Evolutionary conservation across 2,113 vertebrate species (phyloP).

Genomic region (Brachirus orientalis): DNA sequence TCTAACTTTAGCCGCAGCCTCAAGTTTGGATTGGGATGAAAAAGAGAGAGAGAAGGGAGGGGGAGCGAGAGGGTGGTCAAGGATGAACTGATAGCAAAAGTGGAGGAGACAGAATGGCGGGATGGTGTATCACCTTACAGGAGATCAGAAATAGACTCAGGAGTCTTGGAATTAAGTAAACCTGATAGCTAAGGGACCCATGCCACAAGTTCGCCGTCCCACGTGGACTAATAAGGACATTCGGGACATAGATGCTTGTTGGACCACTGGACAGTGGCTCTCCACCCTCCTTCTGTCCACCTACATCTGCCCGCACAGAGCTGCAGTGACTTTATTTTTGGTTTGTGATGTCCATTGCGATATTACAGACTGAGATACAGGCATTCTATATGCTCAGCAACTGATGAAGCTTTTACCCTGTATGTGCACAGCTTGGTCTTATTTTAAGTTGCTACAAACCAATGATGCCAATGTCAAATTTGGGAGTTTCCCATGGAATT

Average conservation of each 20-base stretch:
- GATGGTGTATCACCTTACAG: conserved; percentile 78
- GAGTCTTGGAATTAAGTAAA: conserved; percentile 84
- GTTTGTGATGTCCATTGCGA: conserved; percentile 62
- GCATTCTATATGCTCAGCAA: conserved; percentile 49
- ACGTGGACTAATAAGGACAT: conserved; percentile 86
- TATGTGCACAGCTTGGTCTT: conserved; percentile 47
- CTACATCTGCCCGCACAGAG: conserved; percentile 41
- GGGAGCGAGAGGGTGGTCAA: conserved; percentile 40
- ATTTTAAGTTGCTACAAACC: conserved; percentile 23
- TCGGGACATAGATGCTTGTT: conserved; percentile 66
- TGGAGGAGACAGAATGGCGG: conserved; percentile 72
- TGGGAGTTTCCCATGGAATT: conserved; percentile 11
- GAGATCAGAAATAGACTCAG: conserved; percentile 80
- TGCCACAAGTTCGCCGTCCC: conserved; percentile 59
- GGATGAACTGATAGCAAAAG: conserved; percentile 60
- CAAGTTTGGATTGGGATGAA: conserved; percentile 81
- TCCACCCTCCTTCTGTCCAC: conserved; percentile 47
- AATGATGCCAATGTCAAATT: conserved; percentile 15
- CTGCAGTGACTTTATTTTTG: conserved; percentile 72
- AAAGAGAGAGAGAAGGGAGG: conserved; percentile 50
- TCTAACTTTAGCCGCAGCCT: conserved; percentile 83
- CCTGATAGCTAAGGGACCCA: conserved; percentile 77
- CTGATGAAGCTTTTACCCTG: conserved; percentile 52
- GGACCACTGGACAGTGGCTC: conserved; percentile 61
- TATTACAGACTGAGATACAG: conserved; percentile 40